Percentiles rank a stretch among this genome's conserved stretches.
Conservation (phyloP, 2,113 vertebrate genomes). For the Struthidea cinerea region DNA sequence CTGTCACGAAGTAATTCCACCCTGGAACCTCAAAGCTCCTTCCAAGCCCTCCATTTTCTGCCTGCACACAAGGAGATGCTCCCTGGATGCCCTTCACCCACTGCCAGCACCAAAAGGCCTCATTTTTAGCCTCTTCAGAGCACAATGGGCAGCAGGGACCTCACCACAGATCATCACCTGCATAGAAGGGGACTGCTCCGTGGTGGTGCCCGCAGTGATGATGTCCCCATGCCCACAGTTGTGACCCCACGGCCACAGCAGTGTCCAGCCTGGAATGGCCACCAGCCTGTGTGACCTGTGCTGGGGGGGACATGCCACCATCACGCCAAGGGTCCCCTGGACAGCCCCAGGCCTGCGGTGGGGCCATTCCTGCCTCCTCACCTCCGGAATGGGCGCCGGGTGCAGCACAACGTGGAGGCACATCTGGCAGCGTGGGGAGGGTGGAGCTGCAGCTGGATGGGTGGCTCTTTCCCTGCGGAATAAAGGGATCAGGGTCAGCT, state of each 20-base stretch:
- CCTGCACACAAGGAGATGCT: neutral
- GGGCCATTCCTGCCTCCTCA: neutral
- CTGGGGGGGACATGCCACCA: neutral
- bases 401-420: accelerated
- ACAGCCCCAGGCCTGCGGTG: accelerated
- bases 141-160: accelerated
- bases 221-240: accelerated
- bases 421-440: neutral
- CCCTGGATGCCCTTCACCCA: neutral
- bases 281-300: accelerated
- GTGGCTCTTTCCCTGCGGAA: neutral
- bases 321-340: neutral
- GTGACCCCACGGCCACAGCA: neutral
- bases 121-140: neutral
- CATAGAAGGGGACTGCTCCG: neutral
- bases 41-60: neutral
- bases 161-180: neutral
- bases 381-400: accelerated
- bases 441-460: neutral
- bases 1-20: neutral
- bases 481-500: neutral
- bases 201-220: too few species aligned
- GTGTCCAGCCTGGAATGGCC: neutral
- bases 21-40: neutral
- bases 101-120: neutral